Conservation (phyloP, 2,888 invertebrate genomes). For the Peribatodes rhomboidaria region DNA sequence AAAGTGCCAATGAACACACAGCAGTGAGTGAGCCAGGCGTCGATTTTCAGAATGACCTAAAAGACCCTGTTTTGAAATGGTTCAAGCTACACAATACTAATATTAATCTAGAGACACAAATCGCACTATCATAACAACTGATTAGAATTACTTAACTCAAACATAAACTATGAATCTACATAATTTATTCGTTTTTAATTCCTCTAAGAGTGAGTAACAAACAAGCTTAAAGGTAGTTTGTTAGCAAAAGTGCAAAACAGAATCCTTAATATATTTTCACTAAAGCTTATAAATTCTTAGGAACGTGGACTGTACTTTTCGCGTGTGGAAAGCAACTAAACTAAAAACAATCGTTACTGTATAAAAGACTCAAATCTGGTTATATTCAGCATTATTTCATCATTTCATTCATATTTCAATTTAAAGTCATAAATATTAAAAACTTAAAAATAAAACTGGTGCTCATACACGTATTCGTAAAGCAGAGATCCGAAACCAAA, state of each 20-base stretch:
- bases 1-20: constrained; percentile 62
- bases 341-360: constrained; percentile 36
- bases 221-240: constrained; percentile 25
- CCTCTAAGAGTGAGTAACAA: constrained; percentile 17
- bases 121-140: constrained; percentile 49
- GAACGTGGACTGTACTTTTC: constrained; percentile 40
- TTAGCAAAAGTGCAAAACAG: constrained; percentile 30
- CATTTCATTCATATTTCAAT: constrained; percentile 23
- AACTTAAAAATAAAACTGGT: constrained; percentile 51
- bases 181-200: constrained; percentile 27
- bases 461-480: constrained; percentile 56
- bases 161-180: constrained; percentile 34
- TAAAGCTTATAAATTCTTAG: constrained; percentile 36
- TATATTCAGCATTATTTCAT: constrained; percentile 29
- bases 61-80: constrained; percentile 72
- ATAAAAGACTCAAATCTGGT: constrained; percentile 35
- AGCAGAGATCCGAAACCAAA: constrained; percentile 65
- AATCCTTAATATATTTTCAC: constrained; percentile 15
- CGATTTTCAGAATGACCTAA: constrained; percentile 73
- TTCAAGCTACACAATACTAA: constrained; percentile 60
- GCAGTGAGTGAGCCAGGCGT: constrained; percentile 65
- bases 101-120: constrained; percentile 60
- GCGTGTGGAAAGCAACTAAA: constrained; percentile 35
- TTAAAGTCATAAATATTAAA: constrained; percentile 25
- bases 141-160: constrained; percentile 46